Conservation (phyloP, 2,797 vertebrate species). For the Myripristis jacobus region DNA sequence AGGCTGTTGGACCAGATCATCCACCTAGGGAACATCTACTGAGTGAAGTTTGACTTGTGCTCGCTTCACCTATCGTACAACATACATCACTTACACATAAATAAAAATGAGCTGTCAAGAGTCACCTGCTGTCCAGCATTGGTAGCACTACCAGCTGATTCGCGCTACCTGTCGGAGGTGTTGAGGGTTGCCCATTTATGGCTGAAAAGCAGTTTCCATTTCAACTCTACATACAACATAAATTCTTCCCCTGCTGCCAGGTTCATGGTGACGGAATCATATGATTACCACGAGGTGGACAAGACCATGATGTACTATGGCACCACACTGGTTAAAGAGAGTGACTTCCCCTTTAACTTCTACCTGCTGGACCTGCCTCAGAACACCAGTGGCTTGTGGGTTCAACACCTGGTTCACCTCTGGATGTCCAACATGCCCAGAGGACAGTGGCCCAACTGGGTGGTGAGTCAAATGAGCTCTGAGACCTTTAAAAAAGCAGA, state of each 20-base stretch:
- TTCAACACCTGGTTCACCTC: conserved; percentile 83
- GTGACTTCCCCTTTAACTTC: conserved; percentile 95
- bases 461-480: conserved; percentile 82
- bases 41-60: too few species aligned
- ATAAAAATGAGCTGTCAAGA: too few species aligned
- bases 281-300: conserved; percentile 84
- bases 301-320: conserved; percentile 96
- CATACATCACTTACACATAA: too few species aligned
- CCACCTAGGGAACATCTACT: too few species aligned
- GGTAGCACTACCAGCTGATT: too few species aligned
- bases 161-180: too few species aligned
- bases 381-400: conserved; percentile 81
- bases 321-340: conserved; percentile 85
- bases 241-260: conserved; percentile 70
- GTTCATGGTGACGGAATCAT: conserved; percentile 89
- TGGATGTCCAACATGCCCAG: conserved; percentile 96
- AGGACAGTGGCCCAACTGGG: conserved; percentile 97
- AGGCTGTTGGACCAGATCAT: too few species aligned
- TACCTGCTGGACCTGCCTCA: conserved; percentile 87
- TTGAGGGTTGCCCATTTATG: neutral
- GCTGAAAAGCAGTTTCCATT: conserved; percentile 1
- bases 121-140: too few species aligned
- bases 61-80: too few species aligned
- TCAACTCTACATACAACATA: neutral
- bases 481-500: too few species aligned